These are phyloP conservation scores for Masnerella sp. DNA, from an alignment of 2,888 invertebrate genomes.

Conservation along the genomic window DNA sequence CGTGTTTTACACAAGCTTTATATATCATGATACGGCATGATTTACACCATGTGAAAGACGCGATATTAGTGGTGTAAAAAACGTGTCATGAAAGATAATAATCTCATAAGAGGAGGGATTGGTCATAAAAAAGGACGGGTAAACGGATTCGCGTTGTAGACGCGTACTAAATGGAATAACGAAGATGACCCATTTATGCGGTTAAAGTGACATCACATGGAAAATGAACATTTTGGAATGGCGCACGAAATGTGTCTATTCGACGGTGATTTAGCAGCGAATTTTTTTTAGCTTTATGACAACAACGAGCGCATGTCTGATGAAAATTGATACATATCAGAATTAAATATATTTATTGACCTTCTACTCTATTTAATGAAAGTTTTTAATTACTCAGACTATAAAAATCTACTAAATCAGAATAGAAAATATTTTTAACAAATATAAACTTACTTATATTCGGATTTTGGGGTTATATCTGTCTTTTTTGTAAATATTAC, in stretches of 20 bases:
- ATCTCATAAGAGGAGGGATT: neutral
- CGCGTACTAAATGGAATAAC: conserved; percentile 14
- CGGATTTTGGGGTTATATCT: too few species aligned
- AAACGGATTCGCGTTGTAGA: conserved; percentile 7
- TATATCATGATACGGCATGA: conserved; percentile 3
- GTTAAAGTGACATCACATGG: conserved; percentile 26
- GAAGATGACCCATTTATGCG: conserved; percentile 30
- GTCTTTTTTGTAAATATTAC: too few species aligned
- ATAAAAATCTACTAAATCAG: too few species aligned
- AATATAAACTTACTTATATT: too few species aligned
- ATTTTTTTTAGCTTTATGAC: conserved; percentile 16
- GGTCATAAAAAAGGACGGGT: conserved; percentile 2
- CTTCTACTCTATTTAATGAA: too few species aligned
- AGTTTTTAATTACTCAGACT: too few species aligned
- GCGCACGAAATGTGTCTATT: conserved; percentile 24
- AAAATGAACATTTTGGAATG: conserved; percentile 19
- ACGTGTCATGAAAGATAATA: conserved; percentile 1
- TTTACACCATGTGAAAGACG: conserved; percentile 8
- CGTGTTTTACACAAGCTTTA: conserved; percentile 4
- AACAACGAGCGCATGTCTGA: conserved; percentile 2
- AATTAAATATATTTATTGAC: conserved; percentile 1
- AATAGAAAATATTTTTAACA: too few species aligned
- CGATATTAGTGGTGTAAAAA: conserved; percentile 7
- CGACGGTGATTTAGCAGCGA: conserved; percentile 18
- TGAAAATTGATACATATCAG: conserved; percentile 17